Evolutionary conservation across 2,113 vertebrate genomes (phyloP), one percentile per base, ranked within the genome.

Genomic region (Origma solitaria): DNA sequence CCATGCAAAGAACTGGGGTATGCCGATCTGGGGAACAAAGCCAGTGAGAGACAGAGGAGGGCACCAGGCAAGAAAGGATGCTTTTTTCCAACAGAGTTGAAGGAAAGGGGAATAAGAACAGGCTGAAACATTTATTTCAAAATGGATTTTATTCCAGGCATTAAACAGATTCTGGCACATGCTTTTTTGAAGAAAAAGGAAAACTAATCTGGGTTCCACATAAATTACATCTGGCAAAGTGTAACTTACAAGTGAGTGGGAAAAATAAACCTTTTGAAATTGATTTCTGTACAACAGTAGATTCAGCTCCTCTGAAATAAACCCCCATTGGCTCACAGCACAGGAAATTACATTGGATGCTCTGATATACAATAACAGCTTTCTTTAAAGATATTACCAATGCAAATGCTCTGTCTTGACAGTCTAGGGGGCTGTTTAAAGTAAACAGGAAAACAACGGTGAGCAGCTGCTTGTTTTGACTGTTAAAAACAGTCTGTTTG

Each of bases 71-170:
- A n/a, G n/a, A 60, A 93, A 44, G 45, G 28, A 75, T 2, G 2
- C 5, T 75, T 45, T 69, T 79, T 65, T 38, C n/a, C 5, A 2
- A 6, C 2, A 8, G 30, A 69, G 45, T n/a, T n/a, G 51, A 94
- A 70, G 25, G 11, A 11, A 88, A 40, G 8, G 13, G 20, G 20
- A 83, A 66, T 61, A 92, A 92, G 51, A 95, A 89, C 71, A 94
- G 90, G 49, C 87, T 85, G 60, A 93, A 53, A 17, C 24, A 5
- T 17, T 80, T 82, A 72, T 92, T 95, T 97, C 95, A 96, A 98
- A 98, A 97, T 95, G 84, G 93, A 94, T 97, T 98, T 98, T 98
- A 98, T 98, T 98, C 95, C 95, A 95, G 96, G 95, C 96, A 94
- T 94, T 97, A 95, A 96, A 98, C 70, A 60, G 87, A 65, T 96